Evolutionary conservation across 2,888 invertebrate species (phyloP).

Genomic region (Hoplodrina ambigua): DNA sequence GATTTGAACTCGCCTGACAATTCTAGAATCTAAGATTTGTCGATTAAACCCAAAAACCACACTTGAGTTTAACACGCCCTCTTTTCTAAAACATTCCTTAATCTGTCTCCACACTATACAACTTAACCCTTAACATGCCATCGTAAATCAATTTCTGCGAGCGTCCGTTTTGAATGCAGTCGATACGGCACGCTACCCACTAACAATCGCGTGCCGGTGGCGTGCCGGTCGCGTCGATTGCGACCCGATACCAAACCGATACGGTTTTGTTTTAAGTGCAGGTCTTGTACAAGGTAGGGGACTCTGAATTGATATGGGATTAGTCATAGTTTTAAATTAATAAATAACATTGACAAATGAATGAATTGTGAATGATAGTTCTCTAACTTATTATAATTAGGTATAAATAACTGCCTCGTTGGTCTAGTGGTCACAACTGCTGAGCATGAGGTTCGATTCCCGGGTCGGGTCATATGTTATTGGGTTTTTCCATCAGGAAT

Average conservation of each 20-base stretch:
- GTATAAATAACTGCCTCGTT: too few species aligned
- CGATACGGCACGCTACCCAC: slow-evolving; percentile 67
- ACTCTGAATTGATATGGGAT: slow-evolving; percentile 17
- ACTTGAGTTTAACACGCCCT: too few species aligned
- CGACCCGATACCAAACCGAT: slow-evolving; percentile 63
- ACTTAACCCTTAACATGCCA: slow-evolving; percentile 43
- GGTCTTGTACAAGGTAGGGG: slow-evolving; percentile 38
- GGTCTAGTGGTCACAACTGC: too few species aligned
- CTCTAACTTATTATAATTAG: too few species aligned
- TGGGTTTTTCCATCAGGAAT: too few species aligned
- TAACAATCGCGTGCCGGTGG: slow-evolving; percentile 64
- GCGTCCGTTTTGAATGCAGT: slow-evolving; percentile 67
- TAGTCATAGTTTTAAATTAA: slow-evolving; percentile 18
- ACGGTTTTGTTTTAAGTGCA: slow-evolving; percentile 56
- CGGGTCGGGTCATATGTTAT: too few species aligned
- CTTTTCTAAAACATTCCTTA: not conserved
- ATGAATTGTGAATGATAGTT: too few species aligned
- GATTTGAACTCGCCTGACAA: too few species aligned
- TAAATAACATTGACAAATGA: too few species aligned
- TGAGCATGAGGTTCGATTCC: too few species aligned
- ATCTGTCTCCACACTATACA: slow-evolving; percentile 37
- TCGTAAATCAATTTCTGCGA: slow-evolving; percentile 75
- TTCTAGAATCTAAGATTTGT: too few species aligned
- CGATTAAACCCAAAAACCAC: too few species aligned
- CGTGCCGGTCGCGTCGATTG: slow-evolving; percentile 66